Conservation (phyloP, 2,113 vertebrate species). For the Terrapene triunguis region DNA sequence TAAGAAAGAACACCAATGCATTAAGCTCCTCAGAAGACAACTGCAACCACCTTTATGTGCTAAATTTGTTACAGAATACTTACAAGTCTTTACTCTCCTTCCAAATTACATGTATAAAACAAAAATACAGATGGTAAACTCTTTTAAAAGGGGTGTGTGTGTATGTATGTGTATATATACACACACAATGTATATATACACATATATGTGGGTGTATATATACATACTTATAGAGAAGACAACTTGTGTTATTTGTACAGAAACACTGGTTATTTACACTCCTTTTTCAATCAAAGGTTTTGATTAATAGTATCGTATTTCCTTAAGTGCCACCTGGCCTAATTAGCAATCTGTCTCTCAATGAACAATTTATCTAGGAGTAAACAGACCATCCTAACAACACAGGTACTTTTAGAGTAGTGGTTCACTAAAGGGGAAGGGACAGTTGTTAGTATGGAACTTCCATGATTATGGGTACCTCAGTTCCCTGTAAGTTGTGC, state of each 20-base stretch:
- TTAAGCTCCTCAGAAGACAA: neutral
- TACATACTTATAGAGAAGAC: neutral
- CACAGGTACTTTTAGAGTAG: neutral
- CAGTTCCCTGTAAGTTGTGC: too few relatives aligned
- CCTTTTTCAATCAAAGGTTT: neutral
- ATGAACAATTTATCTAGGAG: neutral
- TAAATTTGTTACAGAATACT: neutral
- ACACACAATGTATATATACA: neutral
- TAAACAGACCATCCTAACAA: neutral
- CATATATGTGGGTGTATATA: neutral
- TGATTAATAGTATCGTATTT: neutral
- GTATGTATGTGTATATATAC: neutral
- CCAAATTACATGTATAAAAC: neutral
- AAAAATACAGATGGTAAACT: neutral
- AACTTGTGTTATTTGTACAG: neutral
- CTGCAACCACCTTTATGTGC: neutral
- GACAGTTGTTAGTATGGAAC: neutral
- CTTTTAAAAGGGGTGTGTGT: neutral
- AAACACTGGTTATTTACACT: neutral
- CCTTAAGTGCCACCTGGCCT: neutral
- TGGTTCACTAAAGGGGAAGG: neutral
- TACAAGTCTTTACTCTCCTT: neutral
- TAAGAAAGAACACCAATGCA: neutral
- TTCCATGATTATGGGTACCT: neutral
- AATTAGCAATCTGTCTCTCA: neutral